Evolutionary conservation across 1,140 invertebrate species (phyloP), one percentile per base, ranked within the genome.

Genomic region (Spodoptera frugiperda): DNA sequence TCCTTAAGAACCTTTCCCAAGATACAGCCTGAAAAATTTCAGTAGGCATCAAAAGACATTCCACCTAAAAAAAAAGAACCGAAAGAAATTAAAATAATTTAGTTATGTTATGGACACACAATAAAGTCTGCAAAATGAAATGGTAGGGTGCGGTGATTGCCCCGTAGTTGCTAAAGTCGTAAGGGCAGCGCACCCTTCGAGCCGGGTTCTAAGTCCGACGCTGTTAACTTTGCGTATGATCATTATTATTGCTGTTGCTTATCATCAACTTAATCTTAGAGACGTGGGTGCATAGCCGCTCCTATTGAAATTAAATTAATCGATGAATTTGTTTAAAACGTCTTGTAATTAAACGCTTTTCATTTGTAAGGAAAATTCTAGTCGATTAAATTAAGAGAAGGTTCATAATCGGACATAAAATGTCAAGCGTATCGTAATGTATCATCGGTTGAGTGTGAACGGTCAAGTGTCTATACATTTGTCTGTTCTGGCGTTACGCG

Each of bases 71-170:
- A 17, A 17, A 17, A 8, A 59, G 6, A n/a, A n/a, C n/a, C 46
- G 3, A 17, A 48, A 48, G 17, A 65, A 49, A 21, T 61, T 48
- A 49, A 65, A 48, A 65, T 65, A 49, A 65, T 65, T 46, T n/a
- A 46, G 44, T 49, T 12, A 48, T 65, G 44, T 49, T 12, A 48
- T 65, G 10, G 61, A 14, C 11, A 25, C 11, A 25, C 44, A 48
- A 49, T 63, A 63, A 63, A 63, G 59, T 67, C 17, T 67, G 63
- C 63, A 67, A 48, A 48, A 67, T 67, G 49, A 67, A 67, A 15
- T 59, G 10, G 10, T 11, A 25, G 63, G 63, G 39, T 48, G 63
- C 63, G 63, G 63, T 67, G 61, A 65, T 19, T 65, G 63, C 63
- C 63, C 63, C 33, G 30, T 9, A 17, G 63, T 19, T 46, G 39